These are phyloP conservation scores for Epirrhoe tristata DNA, from an alignment of 2,888 invertebrate genomes.

Conservation along the genomic window DNA sequence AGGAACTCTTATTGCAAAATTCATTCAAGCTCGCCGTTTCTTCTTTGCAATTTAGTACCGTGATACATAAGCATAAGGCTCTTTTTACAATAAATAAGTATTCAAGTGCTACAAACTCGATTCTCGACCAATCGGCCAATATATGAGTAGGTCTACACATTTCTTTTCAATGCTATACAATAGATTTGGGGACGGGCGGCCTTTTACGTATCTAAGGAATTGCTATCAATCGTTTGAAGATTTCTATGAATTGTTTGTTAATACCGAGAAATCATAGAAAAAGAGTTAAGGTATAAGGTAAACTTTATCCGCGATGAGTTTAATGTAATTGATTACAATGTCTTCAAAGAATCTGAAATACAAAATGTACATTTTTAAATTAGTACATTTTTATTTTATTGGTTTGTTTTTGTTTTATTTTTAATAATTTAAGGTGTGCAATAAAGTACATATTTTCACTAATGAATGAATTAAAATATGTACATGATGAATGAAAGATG, in stretches of 20 bases:
- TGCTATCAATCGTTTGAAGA: conserved; percentile 1
- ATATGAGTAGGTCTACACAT: conserved; percentile 53
- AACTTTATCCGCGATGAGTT: too few species aligned
- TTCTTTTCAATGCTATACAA: conserved; percentile 57
- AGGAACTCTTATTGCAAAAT: too few species aligned
- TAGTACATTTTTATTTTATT: too few species aligned
- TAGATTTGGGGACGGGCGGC: conserved; percentile 45
- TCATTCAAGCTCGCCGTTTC: too few species aligned
- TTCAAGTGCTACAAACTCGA: conserved; percentile 18
- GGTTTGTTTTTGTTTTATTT: too few species aligned
- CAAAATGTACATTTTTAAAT: too few species aligned
- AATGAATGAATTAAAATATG: too few species aligned
- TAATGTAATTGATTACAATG: too few species aligned
- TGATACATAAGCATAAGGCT: conserved; percentile 4
- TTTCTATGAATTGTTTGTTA: conserved; percentile 14
- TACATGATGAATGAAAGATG: too few species aligned
- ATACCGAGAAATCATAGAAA: not conserved
- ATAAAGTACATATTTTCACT: too few species aligned
- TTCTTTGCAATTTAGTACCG: not conserved
- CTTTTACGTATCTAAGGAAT: conserved; percentile 42
- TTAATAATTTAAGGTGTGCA: too few species aligned
- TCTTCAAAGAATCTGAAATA: too few species aligned
- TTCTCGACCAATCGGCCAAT: conserved; percentile 51
- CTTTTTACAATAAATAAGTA: conserved; percentile 11
- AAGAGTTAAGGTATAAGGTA: not conserved